Base-by-base conservation (phyloP, 2,797 vertebrate genomes). In the Pseudochromis fuscus region DNA sequence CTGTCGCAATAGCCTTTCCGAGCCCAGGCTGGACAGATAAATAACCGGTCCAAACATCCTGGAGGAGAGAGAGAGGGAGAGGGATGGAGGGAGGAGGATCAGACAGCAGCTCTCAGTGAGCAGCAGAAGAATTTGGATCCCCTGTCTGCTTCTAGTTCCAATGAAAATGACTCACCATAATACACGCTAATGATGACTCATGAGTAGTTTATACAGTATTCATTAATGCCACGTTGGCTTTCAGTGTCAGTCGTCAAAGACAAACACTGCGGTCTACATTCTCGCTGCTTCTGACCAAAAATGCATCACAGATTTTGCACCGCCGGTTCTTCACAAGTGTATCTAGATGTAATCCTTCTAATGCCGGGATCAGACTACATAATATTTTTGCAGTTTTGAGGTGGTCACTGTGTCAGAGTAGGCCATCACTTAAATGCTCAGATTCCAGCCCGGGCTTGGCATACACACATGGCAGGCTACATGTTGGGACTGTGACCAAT, bases 1-100 rank as follows among this genome's bases (percentile, higher is more conserved):
- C 92, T 93, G 60, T 95, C 93, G 4, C 98, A 99, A 80, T 96
- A 98, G 1, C 97, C 97, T 84, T 94, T 97, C 2, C 88, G 92
- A 4, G 96, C 95, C 98, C 98, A 99, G 0, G 94, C 79, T 0
- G 95, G 91, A 75, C 98, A 99, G 91, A 95, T 95, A 9, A 96
- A 95, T 46, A 97, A 88, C 59, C 96, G 94, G 88, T 99, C 98
- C 93, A 95, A 94, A 82, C 98, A 99, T 68, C 97, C 98, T 99
- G 90, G 62, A 85, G 75, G 77, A 88, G 70, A 81, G 33, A 40
- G 42, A 65, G 69, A 66, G 81, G 65, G 27, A 27, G 65, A 68
- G 67, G 51, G 55, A 55, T 62, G 52, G 57, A n/a, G 10, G 62
- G 51, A 48, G 38, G 53, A 65, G 63, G 62, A 78, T 77, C 67